Evolutionary conservation across 2,888 invertebrate genomes (phyloP), one percentile per base, ranked within the genome.

Genomic region (Napeogenes sylphis): DNA sequence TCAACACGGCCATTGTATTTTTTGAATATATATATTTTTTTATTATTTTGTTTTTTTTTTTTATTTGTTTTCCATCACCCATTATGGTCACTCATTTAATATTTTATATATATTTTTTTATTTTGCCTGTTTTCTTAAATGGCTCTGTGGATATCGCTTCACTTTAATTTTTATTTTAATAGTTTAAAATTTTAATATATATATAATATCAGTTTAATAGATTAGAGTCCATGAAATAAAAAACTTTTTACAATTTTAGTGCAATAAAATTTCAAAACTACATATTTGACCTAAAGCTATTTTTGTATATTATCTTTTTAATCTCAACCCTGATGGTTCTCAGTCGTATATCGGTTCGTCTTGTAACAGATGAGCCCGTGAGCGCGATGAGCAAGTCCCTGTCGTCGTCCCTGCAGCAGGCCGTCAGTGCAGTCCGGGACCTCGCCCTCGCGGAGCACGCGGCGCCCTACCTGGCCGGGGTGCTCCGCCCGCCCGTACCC

Each of bases 1-100:
- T 79, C 70, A 83, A 79, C 86, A 84, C 73, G 82, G 88, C 88
- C 88, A 87, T 88, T 89, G 86, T 84, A 84, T 79, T 82, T 82
- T 59, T 32, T 80, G 73, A 86, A 87, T 87, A 89, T 87, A 87
- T 80, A 64, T 64, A 62, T 72, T 80, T 78, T 75, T 80, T 71
- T 69, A 68, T 66, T 74, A 70, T 71, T 70, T 76, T 71, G 71
- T 82, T 76, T 80, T 85, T 89, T 85, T 89, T 88, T 87, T 86
- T 84, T 87, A 42, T 85, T 84, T 69, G 75, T 73, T 72, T 66
- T 68, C 60, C 66, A 53, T 54, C 45, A 55, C 61, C 13, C 47
- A 54, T 57, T 53, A 32, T 45, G 59, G 56, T 60, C 54, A 57
- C 12, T 54, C 35, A 14, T 57, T 21, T 21, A 21, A 21, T 21